Percentiles rank a stretch among this genome's conserved stretches.
These are phyloP conservation scores for Tuta absoluta DNA, from an alignment of 2,888 invertebrate species.

Conservation along the genomic window DNA sequence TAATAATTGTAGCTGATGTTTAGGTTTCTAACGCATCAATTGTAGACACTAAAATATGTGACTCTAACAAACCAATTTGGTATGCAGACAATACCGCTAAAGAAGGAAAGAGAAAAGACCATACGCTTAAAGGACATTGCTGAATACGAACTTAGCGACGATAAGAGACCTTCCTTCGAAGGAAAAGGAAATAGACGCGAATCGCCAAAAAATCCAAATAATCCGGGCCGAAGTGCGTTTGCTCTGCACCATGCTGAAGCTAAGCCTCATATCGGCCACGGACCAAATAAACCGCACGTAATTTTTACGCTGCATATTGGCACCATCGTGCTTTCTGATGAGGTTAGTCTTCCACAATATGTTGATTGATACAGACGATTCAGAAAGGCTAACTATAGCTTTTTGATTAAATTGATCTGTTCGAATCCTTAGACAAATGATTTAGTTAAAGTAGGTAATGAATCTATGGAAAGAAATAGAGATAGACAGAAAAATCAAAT, in stretches of 20 bases:
- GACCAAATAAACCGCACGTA: slow-evolving; percentile 40
- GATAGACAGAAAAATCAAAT: too few relatives aligned
- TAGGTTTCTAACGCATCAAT: too few relatives aligned
- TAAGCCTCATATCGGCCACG: slow-evolving; percentile 42
- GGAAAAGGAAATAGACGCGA: not conserved
- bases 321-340: slow-evolving; percentile 57
- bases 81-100: not conserved
- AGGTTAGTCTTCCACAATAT: slow-evolving; percentile 41
- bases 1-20: too few relatives aligned
- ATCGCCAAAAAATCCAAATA: too few relatives aligned
- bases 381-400: too few relatives aligned
- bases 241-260: slow-evolving; percentile 36
- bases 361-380: not conserved
- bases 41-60: not conserved
- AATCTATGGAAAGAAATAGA: too few relatives aligned
- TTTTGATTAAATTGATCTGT: too few relatives aligned
- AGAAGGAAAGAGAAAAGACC: not conserved
- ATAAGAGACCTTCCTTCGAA: not conserved
- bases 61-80: not conserved
- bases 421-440: too few relatives aligned
- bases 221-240: slow-evolving; percentile 24
- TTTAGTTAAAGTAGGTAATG: too few relatives aligned
- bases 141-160: not conserved
- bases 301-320: slow-evolving; percentile 60
- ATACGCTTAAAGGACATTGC: not conserved